Percentiles rank a stretch among this genome's conserved stretches.
Evolutionary conservation across 2,888 invertebrate genomes (phyloP).

Genomic region (Dyspetes luteomarginatus): DNA sequence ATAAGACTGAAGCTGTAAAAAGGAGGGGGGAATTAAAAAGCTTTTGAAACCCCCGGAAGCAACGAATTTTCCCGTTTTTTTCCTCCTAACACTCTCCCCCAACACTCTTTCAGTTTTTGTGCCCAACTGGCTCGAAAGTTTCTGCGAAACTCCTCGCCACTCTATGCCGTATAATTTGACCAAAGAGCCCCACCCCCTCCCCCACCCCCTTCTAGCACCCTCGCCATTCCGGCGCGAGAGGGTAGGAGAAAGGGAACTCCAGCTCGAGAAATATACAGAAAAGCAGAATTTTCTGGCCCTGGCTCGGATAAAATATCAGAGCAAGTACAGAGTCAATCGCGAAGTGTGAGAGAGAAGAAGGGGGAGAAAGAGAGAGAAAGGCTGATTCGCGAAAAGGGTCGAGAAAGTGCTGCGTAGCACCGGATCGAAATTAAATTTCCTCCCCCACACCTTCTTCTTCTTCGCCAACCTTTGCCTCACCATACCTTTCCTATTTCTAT

Average conservation of each 20-base stretch:
- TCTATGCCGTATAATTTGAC: slow-evolving; percentile 60
- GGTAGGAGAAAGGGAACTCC: slow-evolving; percentile 29
- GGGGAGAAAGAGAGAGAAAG: slow-evolving; percentile 29
- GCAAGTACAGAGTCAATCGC: slow-evolving; percentile 42
- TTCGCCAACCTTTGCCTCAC: slow-evolving; percentile 29
- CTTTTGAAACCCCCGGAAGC: slow-evolving; percentile 70
- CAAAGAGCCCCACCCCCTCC: slow-evolving; percentile 30
- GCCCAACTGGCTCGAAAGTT: slow-evolving; percentile 60
- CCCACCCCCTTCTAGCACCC: no score
- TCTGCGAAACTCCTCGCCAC: slow-evolving; percentile 56
- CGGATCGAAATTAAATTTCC: slow-evolving; percentile 64
- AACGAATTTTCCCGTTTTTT: slow-evolving; percentile 60
- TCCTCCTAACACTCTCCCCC: neutral
- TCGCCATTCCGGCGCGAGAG: no score
- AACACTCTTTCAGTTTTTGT: slow-evolving; percentile 25
- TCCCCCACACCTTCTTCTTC: neutral
- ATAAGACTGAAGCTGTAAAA: slow-evolving; percentile 11
- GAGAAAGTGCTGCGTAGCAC: slow-evolving; percentile 60
- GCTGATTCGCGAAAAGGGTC: slow-evolving; percentile 55
- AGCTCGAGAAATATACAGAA: slow-evolving; percentile 32
- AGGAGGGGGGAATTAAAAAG: slow-evolving; percentile 71
- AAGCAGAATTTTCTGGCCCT: neutral
- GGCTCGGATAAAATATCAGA: slow-evolving; percentile 15
- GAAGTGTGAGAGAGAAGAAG: neutral
- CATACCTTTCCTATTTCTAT: slow-evolving; percentile 61